Percentiles rank a stretch among this genome's conserved stretches.
These are phyloP conservation scores for Stomorhina lunata DNA, from an alignment of 2,888 invertebrate species.

Conservation along the genomic window DNA sequence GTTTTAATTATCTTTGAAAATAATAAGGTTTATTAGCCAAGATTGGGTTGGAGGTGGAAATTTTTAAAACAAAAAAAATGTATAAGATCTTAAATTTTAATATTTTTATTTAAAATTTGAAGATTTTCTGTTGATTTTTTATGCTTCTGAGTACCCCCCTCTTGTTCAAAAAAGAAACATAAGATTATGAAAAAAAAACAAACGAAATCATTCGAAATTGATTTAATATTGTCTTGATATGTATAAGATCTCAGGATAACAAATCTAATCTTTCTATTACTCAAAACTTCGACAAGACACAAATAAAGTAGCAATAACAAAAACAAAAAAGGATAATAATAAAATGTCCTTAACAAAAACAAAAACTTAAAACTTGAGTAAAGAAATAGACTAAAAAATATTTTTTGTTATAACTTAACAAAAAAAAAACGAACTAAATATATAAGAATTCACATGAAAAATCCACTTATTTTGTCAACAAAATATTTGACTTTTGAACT, in stretches of 20 bases:
- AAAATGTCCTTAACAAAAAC: not conserved
- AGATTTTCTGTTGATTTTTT: not conserved
- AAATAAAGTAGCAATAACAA: no score
- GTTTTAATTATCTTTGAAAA: no score
- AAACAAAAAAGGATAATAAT: not conserved
- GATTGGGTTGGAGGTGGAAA: no score
- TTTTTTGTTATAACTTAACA: not conserved
- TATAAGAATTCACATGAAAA: conserved; percentile 3
- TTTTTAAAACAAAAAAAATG: no score
- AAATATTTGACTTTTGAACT: conserved; percentile 53
- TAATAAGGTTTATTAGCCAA: no score
- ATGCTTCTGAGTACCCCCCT: no score
- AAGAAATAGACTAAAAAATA: not conserved
- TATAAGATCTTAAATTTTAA: no score
- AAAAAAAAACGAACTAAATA: not conserved
- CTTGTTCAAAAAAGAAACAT: not conserved
- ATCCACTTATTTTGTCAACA: conserved; percentile 58
- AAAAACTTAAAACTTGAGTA: not conserved
- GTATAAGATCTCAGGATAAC: conserved; percentile 44
- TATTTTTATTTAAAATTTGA: no score
- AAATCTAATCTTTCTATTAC: conserved; percentile 42
- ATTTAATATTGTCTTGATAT: conserved; percentile 36
- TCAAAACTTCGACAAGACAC: not conserved
- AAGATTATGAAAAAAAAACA: not conserved
- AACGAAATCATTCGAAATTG: conserved; percentile 8